Evolutionary conservation across 1,140 invertebrate genomes (phyloP).

Genomic region (Solen grandis): DNA sequence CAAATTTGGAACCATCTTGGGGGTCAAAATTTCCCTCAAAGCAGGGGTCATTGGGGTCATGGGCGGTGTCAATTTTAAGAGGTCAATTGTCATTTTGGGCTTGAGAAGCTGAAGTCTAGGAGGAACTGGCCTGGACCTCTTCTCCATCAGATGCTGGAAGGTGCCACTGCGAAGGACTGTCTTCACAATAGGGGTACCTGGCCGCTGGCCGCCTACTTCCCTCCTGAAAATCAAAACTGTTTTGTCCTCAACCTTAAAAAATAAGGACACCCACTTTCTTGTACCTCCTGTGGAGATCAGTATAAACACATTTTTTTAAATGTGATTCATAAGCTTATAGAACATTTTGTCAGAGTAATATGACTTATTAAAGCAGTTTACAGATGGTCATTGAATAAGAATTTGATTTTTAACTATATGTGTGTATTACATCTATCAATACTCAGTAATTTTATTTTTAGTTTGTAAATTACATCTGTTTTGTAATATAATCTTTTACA

Average conservation of each 20-base stretch:
- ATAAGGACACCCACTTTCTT: too few species aligned
- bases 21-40: constrained; percentile 67
- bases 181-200: neutral
- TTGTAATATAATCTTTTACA: too few species aligned
- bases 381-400: too few species aligned
- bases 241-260: neutral
- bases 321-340: neutral
- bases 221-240: neutral
- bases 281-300: neutral
- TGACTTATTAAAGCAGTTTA: too few species aligned
- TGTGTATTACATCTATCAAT: too few species aligned
- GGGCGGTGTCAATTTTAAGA: neutral
- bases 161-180: neutral
- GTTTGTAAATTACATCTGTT: too few species aligned
- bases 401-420: too few species aligned
- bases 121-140: neutral
- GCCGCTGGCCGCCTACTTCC: neutral
- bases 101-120: neutral
- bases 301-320: neutral
- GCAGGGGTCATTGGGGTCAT: neutral
- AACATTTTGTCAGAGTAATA: too few species aligned
- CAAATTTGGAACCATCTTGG: constrained; percentile 73
- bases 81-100: constrained; percentile 4
- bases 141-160: neutral
- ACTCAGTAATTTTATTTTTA: too few species aligned